Evolutionary conservation across 1,140 invertebrate species (phyloP).

Genomic region (Danaus plexippus): DNA sequence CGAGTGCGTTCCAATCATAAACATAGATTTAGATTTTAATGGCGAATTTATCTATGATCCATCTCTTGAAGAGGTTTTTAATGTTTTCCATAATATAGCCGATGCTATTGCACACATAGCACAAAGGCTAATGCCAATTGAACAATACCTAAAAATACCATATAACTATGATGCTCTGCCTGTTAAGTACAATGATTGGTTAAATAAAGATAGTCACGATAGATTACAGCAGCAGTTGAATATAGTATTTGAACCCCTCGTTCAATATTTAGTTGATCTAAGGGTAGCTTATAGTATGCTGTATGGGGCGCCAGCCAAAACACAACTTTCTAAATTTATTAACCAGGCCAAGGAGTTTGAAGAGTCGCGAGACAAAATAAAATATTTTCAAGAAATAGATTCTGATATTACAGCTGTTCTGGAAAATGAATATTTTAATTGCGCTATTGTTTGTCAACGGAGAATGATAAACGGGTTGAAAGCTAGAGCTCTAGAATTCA

Average conservation of each 20-base stretch:
- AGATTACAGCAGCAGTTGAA: conserved; percentile 54
- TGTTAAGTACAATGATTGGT: conserved; percentile 61
- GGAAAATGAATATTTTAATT: conserved; percentile 76
- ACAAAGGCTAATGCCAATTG: conserved; percentile 67
- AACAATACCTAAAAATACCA: conserved; percentile 61
- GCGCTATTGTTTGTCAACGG: conserved; percentile 53
- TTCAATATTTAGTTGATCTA: conserved; percentile 50
- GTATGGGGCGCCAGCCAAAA: conserved; percentile 45
- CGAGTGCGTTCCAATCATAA: conserved; percentile 52
- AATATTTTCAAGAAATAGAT: conserved; percentile 74
- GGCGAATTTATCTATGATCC: conserved; percentile 66
- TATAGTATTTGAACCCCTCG: conserved; percentile 49
- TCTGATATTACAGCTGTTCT: conserved; percentile 74
- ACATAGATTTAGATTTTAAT: conserved; percentile 63
- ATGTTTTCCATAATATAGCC: conserved; percentile 61
- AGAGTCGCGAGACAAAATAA: conserved; percentile 73
- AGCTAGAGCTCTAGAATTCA: conserved; percentile 50
- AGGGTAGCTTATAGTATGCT: conserved; percentile 53
- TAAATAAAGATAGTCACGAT: conserved; percentile 53
- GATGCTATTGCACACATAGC: conserved; percentile 59
- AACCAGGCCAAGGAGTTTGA: conserved; percentile 65
- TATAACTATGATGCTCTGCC: conserved; percentile 53
- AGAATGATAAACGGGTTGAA: conserved; percentile 60
- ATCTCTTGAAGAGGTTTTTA: conserved; percentile 57
- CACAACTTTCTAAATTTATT: conserved; percentile 44